Conservation (phyloP, 2,888 invertebrate genomes). For the Ophion costatus region DNA sequence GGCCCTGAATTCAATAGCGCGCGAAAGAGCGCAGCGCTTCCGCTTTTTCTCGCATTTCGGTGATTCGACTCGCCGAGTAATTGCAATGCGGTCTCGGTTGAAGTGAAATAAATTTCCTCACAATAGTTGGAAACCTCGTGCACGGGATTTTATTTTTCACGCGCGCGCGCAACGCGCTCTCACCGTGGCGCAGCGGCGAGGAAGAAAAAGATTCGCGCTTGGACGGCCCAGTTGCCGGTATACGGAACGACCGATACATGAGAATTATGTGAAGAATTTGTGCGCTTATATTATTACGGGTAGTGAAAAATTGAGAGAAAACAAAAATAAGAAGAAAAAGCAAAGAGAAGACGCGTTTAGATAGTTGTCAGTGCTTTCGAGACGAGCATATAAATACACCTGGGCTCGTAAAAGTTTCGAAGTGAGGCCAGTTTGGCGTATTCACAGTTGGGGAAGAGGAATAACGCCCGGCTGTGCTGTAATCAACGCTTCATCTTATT, state of each 20-base stretch:
- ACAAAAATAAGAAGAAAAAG: constrained; percentile 9
- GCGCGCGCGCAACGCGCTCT: neutral
- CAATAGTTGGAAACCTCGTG: neutral
- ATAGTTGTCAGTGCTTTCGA: constrained; percentile 47
- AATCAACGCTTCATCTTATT: constrained; percentile 68
- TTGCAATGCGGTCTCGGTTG: too few species aligned
- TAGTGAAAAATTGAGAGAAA: constrained; percentile 15
- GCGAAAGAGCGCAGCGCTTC: too few species aligned
- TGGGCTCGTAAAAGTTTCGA: constrained; percentile 48
- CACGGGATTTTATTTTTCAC: neutral
- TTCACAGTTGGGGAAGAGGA: constrained; percentile 53
- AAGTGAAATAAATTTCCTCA: neutral
- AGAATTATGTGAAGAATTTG: constrained; percentile 30
- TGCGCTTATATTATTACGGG: constrained; percentile 21
- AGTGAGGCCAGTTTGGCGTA: constrained; percentile 52
- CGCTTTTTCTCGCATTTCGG: too few species aligned
- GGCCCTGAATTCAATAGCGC: too few species aligned
- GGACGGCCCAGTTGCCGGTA: neutral
- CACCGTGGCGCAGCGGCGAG: neutral
- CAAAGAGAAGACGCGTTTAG: constrained; percentile 1
- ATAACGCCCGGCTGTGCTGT: constrained; percentile 57
- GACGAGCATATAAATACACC: constrained; percentile 55
- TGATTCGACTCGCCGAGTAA: too few species aligned
- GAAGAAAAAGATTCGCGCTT: neutral
- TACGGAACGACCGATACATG: constrained; percentile 12